These are phyloP conservation scores for Wasmannia auropunctata DNA, from an alignment of 1,140 invertebrate genomes.

Conservation along the genomic window DNA sequence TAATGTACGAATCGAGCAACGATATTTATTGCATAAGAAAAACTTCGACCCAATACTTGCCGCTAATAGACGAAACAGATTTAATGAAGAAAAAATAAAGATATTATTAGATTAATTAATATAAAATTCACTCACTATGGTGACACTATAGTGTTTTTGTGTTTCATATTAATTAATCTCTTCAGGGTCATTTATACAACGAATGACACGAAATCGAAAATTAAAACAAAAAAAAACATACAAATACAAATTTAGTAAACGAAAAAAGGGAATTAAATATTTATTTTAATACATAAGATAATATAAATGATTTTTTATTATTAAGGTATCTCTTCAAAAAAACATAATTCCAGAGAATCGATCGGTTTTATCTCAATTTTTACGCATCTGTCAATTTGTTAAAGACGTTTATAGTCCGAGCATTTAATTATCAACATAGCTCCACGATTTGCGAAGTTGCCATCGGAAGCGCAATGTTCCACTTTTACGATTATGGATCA, in stretches of 20 bases:
- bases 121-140: background rate
- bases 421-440: background rate
- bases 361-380: background rate
- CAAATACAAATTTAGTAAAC: too few relatives aligned
- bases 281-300: background rate
- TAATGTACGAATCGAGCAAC: background rate
- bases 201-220: background rate
- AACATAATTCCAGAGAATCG: background rate
- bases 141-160: background rate
- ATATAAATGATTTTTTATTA: background rate
- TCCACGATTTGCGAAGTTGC: background rate
- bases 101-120: background rate
- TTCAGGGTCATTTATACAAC: background rate
- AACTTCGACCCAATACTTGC: background rate
- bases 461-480: background rate
- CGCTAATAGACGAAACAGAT: background rate
- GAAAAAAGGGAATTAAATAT: slow-evolving; percentile 11
- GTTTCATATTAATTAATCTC: slow-evolving; percentile 7
- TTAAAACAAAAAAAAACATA: background rate
- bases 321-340: background rate
- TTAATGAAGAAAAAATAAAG: background rate
- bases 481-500: background rate
- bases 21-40: background rate
- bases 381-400: background rate
- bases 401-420: background rate